phyloP scores from a whole-genome alignment of 2,888 invertebrate genomes.

The Trichogramma evanescens region DNA sequence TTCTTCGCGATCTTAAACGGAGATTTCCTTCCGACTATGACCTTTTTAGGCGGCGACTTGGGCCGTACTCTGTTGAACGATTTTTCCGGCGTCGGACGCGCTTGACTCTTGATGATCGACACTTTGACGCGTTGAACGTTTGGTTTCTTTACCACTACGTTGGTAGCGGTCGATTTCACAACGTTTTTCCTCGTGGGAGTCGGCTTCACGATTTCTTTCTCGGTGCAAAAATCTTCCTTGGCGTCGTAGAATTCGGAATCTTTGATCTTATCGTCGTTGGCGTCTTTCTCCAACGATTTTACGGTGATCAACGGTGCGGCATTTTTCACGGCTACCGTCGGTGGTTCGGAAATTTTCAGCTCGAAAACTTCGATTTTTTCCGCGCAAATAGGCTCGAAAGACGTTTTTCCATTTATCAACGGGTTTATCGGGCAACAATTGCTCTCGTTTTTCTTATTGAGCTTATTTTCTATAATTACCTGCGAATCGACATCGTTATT shows the following conservation, averaged over 20 bases:
- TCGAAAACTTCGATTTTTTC: constrained; percentile 28
- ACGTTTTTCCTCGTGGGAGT: background rate
- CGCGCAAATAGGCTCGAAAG: too few relatives aligned
- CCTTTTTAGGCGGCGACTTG: constrained; percentile 38
- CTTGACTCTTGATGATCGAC: background rate
- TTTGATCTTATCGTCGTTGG: background rate
- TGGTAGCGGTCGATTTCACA: background rate
- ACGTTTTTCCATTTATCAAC: too few relatives aligned
- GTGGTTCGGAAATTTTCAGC: constrained; percentile 34
- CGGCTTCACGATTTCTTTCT: background rate
- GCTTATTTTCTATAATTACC: too few relatives aligned
- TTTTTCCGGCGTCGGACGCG: background rate
- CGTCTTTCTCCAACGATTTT: background rate
- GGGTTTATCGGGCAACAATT: too few relatives aligned
- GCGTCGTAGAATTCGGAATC: constrained; percentile 1
- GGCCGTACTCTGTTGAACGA: constrained; percentile 28
- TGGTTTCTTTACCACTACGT: background rate
- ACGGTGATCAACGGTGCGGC: constrained; percentile 26
- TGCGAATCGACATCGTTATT: background rate
- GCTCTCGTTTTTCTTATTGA: too few relatives aligned
- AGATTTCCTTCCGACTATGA: constrained; percentile 33
- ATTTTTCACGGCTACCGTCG: constrained; percentile 34
- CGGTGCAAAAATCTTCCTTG: constrained; percentile 6
- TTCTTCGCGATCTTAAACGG: constrained; percentile 29
- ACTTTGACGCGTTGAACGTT: background rate